Evolutionary conservation across 1,140 invertebrate species (phyloP), one percentile per base, ranked within the genome.

Genomic region (Drosophila sulfurigaster): DNA sequence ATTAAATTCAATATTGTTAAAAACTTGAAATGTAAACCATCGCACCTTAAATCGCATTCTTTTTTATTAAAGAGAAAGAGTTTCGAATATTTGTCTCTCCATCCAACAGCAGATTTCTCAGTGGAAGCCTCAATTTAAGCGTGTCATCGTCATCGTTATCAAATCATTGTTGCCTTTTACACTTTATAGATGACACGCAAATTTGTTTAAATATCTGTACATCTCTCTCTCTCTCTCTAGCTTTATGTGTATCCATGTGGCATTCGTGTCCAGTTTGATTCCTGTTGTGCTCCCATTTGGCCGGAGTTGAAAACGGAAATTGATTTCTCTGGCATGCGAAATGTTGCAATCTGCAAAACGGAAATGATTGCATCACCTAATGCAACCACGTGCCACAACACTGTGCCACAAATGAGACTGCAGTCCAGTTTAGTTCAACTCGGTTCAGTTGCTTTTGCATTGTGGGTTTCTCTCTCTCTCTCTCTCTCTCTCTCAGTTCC

Each of bases 291-390:
- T 72, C 2, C 48, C 45, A 59, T 67, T 62, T 60, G 43, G 25
- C 52, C 43, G 48, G 35, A 56, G 28, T 71, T 30, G 62, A 56
- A 73, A 85, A 62, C 85, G 85, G 85, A 88, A 88, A 88, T 88
- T 89, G 85, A 89, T 89, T 85, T 88, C 81, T 78, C 81, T 78
- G 69, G 63, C 63, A 60, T 68, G 76, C 70, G 83, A 68, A 74
- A 41, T 54, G 68, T 70, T 71, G 79, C 80, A 83, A 83, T 83
- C 81, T 83, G 71, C 48, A 67, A 58, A 88, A 67, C 83, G 83
- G 83, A 89, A 88, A 88, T 89, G 85, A 88, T 88, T 88, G 83
- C 85, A 88, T 83, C 83, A 89, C 82, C 80, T 80, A 79, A 75
- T 79, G 79, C 52, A 75, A 88, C 80, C 83, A 82, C 82, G 80